Evolutionary conservation across 1,140 invertebrate species (phyloP).

Genomic region (Sogatella furcifera): DNA sequence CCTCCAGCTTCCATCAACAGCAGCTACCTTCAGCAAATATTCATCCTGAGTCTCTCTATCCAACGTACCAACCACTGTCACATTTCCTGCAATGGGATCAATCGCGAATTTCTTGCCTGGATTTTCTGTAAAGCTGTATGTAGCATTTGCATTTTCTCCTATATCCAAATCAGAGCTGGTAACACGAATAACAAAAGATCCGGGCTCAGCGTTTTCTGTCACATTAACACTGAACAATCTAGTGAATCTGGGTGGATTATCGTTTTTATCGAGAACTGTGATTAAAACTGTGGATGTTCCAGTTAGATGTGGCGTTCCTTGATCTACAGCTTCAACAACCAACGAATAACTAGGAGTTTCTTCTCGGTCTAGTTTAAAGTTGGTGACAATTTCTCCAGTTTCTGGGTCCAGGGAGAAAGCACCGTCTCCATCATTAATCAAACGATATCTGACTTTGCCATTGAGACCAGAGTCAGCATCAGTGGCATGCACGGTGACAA

Average conservation of each 20-base stretch:
- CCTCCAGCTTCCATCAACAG: slow-evolving; percentile 80
- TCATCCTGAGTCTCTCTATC: slow-evolving; percentile 86
- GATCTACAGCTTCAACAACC: slow-evolving; percentile 75
- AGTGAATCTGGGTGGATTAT: slow-evolving; percentile 89
- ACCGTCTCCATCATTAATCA: slow-evolving; percentile 61
- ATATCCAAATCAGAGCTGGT: slow-evolving; percentile 84
- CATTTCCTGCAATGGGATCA: slow-evolving; percentile 77
- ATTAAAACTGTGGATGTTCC: slow-evolving; percentile 77
- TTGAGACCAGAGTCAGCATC: slow-evolving; percentile 83
- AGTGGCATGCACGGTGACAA: slow-evolving; percentile 65
- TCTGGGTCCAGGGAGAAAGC: slow-evolving; percentile 70
- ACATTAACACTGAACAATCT: slow-evolving; percentile 87
- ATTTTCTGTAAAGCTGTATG: slow-evolving; percentile 80
- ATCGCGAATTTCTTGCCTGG: slow-evolving; percentile 82
- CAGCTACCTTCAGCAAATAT: slow-evolving; percentile 77
- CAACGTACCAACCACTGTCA: slow-evolving; percentile 73
- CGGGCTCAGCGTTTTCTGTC: slow-evolving; percentile 87
- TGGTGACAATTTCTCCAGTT: slow-evolving; percentile 78
- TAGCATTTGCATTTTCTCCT: slow-evolving; percentile 77
- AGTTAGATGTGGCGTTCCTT: slow-evolving; percentile 68
- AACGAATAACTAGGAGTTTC: slow-evolving; percentile 71
- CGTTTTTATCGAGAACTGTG: slow-evolving; percentile 83
- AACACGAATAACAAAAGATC: slow-evolving; percentile 83
- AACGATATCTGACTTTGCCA: slow-evolving; percentile 66
- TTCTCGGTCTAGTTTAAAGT: slow-evolving; percentile 75